Base-by-base conservation (phyloP, 2,888 invertebrate genomes). In the Charanyca ferruginea region DNA sequence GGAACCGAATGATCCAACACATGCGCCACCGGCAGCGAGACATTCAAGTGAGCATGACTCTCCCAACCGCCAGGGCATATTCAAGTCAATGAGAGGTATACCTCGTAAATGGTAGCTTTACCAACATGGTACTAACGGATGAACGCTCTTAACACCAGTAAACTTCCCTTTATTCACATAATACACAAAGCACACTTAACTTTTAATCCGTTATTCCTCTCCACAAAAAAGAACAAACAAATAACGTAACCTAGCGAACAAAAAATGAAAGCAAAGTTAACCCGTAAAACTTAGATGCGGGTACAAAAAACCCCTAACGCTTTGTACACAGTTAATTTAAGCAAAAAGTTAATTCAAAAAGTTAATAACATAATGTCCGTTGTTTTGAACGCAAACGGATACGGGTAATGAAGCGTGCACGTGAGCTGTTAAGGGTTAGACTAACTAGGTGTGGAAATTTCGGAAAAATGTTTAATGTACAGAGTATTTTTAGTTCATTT, bases 341-440 rank as follows among this genome's bases (percentile, higher is more conserved):
- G 66, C 75, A 77, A 83, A 81, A 83, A 80, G 80, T 70, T 73
- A 77, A 81, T 77, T 74, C 60, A 68, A 79, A 81, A 83, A 83
- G 78, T 83, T 83, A 76, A 83, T 77, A 79, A 78, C 76, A 53
- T 70, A 80, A 76, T 77, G 73, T 66, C 71, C 58, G 70, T 66
- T 77, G 79, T 80, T 77, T 66, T 73, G 67, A 77, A 72, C 70
- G 55, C 52, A 41, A 68, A 68, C 80, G 80, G 64, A 73, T 70
- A 71, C 48, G 77, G 79, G 71, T 83, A 83, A 83, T 79, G 82
- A 77, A 77, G 73, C 80, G 69, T 65, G 68, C 54, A 73, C 73
- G 75, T 79, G 64, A 63, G 66, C 42, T 41, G 67, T 79, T 69
- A 75, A 73, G 77, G 75, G 80, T 64, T 76, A 66, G 71, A 23